phyloP scores from a whole-genome alignment of 2,797 vertebrate genomes.

The Cebuella pygmaea region DNA sequence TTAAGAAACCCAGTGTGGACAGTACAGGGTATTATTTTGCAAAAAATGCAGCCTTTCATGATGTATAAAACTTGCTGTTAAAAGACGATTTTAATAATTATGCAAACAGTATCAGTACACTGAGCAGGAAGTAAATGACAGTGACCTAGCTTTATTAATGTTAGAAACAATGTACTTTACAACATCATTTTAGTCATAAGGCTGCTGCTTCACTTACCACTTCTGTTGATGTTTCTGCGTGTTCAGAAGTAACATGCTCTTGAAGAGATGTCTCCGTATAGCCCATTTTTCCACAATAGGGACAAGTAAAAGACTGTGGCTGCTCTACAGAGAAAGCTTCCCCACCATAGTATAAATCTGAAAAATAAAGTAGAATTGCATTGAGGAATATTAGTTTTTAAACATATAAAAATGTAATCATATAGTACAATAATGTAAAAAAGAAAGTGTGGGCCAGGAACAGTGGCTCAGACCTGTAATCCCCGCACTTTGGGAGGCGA shows the following conservation, averaged over 20 bases:
- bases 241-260: slow-evolving; percentile 98
- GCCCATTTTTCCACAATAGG: slow-evolving; percentile 99
- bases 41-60: not conserved
- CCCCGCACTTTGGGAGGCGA: too few relatives aligned
- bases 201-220: slow-evolving; percentile 90
- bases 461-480: too few relatives aligned
- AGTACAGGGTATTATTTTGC: not conserved
- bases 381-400: slow-evolving; percentile 35
- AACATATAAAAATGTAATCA: not conserved
- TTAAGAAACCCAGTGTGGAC: not conserved
- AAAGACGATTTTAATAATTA: slow-evolving; percentile 26
- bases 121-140: not conserved
- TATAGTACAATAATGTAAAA: not conserved
- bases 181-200: not conserved
- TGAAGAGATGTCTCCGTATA: slow-evolving; percentile 99
- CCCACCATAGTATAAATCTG: slow-evolving; percentile 99
- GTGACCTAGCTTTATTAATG: not conserved
- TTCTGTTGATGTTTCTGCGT: slow-evolving; percentile 98
- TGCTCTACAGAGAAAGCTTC: slow-evolving; percentile 99
- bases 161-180: not conserved
- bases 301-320: slow-evolving; percentile 99
- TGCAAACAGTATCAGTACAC: not conserved
- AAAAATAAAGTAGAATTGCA: slow-evolving; percentile 56
- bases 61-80: not conserved
- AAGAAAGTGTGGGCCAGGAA: not conserved